These are phyloP conservation scores for Perccottus glenii DNA, from an alignment of 2,113 vertebrate species.

Conservation along the genomic window DNA sequence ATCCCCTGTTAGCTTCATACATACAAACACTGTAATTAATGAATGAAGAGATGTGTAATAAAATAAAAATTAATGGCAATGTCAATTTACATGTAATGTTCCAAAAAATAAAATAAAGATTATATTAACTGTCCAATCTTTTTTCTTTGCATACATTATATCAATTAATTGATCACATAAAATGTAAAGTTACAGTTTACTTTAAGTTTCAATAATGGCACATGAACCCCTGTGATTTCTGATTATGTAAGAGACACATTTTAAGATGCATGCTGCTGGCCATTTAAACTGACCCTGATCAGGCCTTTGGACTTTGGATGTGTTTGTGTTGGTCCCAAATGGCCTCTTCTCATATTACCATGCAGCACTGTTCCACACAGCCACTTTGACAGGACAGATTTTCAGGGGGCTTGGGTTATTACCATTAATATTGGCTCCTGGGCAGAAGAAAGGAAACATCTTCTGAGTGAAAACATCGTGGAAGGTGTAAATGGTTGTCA, in stretches of 20 bases:
- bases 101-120: neutral
- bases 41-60: neutral
- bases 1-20: no score
- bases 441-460: conserved; percentile 83
- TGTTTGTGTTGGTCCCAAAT: neutral
- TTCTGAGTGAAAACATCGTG: conserved; percentile 73
- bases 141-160: no score
- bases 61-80: neutral
- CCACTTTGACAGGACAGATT: conserved; percentile 78
- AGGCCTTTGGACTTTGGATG: no score
- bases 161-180: no score
- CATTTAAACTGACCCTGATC: no score
- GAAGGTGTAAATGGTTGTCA: conserved; percentile 77
- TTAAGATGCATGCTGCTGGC: no score
- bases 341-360: conserved; percentile 65
- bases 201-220: no score
- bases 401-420: conserved; percentile 78
- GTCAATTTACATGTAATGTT: neutral
- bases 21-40: no score
- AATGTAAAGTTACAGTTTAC: no score
- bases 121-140: no score
- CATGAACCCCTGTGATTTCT: no score
- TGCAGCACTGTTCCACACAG: conserved; percentile 79
- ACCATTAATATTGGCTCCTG: conserved; percentile 80
- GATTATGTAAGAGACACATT: no score